Base-by-base conservation (phyloP, 2,888 invertebrate species). In the Lutraria lutraria region DNA sequence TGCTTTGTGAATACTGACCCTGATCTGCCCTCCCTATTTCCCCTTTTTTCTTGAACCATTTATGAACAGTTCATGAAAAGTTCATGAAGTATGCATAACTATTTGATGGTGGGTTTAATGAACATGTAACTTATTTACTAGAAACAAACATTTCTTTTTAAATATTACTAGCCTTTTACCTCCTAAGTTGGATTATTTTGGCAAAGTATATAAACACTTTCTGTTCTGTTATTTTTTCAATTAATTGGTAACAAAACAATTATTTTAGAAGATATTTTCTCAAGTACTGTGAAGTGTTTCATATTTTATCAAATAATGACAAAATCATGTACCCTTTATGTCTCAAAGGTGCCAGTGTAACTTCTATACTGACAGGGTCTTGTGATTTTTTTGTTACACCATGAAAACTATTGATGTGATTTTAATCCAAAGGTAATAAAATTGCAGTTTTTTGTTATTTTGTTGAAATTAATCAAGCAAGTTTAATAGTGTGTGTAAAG, bases 211-310 rank as follows among this genome's bases (percentile, higher is more conserved):
- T 53, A 84, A 84, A 84, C 53, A 84, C 54, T 68, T 76, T 68
- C 76, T 76, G 19, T 76, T 53, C 31, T 84, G 84, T 84, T 34
- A 76, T 84, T 84, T 54, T 84, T 84, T 29, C 54, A 31, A 29
- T 53, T 76, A 84, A 84, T 84, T 53, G 52, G 76, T 52, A 53
- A 12, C 29, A 13, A 12, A 84, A 84, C 52, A 76, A 84, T 84
- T 84, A 31, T 53, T 43, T 29, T 29, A 34, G 53, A 6, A 16
- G 72, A 84, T 76, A 31, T 34, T 16, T 8, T 16, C 76, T 34
- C 31, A 34, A 76, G 76, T 34, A 19, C 76, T 25, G 16, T 31
- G 31, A 76, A 76, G 31, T 76, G 29, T 16, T 76, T 34, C 31
- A 25, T 76, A 34, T 76, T 76, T 76, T 76, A 31, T 76, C 16